A percentile compares a stretch with the other conserved stretches of the same genome.
phyloP scores from a whole-genome alignment of 1,140 invertebrate species.

The Matsumurasca onukii region DNA sequence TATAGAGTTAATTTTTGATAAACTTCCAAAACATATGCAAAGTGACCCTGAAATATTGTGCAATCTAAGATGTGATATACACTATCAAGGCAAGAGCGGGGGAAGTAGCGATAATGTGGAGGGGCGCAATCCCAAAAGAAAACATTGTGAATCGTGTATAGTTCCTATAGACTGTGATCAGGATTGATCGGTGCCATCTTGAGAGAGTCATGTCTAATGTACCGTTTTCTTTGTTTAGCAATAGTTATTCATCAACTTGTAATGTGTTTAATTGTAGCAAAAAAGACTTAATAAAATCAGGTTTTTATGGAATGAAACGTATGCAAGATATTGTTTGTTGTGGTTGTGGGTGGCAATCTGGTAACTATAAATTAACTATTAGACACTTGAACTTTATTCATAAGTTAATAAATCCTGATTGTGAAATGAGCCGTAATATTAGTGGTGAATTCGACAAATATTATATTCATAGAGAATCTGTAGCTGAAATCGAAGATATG shows the following conservation, averaged over 20 bases:
- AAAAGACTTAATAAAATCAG: slow-evolving; percentile 10
- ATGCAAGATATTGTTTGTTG: neutral
- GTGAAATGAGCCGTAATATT: neutral
- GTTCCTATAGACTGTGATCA: neutral
- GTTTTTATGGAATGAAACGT: slow-evolving; percentile 7
- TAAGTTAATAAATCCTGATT: neutral
- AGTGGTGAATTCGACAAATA: neutral
- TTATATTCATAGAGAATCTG: neutral
- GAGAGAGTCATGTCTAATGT: neutral
- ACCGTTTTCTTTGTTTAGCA: neutral
- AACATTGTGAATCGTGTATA: neutral
- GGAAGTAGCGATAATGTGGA: neutral
- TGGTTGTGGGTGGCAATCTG: slow-evolving; percentile 5
- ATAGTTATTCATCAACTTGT: neutral
- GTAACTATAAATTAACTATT: neutral
- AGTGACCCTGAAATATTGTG: neutral
- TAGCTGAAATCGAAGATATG: neutral
- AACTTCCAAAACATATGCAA: neutral
- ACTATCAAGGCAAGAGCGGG: neutral
- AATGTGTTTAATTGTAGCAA: slow-evolving; percentile 1
- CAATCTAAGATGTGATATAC: neutral
- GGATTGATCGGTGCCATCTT: neutral
- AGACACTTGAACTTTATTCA: neutral
- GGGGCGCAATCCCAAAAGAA: neutral
- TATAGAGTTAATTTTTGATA: neutral